Base-by-base conservation (phyloP, 2,797 vertebrate genomes). In the Cercopithecus hamlyni region DNA sequence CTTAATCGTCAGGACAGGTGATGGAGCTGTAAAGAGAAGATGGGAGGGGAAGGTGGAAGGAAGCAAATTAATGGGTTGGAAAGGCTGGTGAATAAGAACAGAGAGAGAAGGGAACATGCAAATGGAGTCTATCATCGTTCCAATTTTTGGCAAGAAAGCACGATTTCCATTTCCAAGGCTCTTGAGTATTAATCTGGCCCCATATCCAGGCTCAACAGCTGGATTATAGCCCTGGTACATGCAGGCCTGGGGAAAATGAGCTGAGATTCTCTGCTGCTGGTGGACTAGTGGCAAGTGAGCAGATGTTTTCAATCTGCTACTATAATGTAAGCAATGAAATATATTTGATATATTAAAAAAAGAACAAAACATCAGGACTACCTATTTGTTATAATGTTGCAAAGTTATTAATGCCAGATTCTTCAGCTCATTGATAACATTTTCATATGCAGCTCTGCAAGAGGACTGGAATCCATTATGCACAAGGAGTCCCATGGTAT, bases 271-370 rank as follows among this genome's bases (percentile, higher is more conserved):
- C 93, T 98, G 80, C 97, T 98, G 80, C 96, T 95, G 76, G 84
- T 45, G 41, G 85, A 96, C 95, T 89, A 96, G 97, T 96, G 98
- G 98, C 98, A 98, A 99, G 98, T 96, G 95, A 98, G 99, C 99
- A 99, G 99, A 99, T 99, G 99, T 99, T 99, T 99, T 98, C 98
- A 98, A 99, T 99, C 99, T 99, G 98, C 99, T 99, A 98, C 98
- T 97, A 96, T 99, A 99, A 99, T 98, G 98, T 98, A 98, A 98
- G 99, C 99, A 99, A 98, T 98, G 98, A 98, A 98, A 98, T 97
- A 97, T 67, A 98, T 97, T 97, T 98, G 93, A 96, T 85, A 93
- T 88, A 97, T 89, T 97, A 94, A 98, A 98, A 12, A 95, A 48
- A 86, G 96, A 96, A 97, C 93, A 97, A 98, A 98, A 98, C 26